Evolutionary conservation across 1,140 invertebrate species (phyloP).

Genomic region (Zaprionus gabonicus): DNA sequence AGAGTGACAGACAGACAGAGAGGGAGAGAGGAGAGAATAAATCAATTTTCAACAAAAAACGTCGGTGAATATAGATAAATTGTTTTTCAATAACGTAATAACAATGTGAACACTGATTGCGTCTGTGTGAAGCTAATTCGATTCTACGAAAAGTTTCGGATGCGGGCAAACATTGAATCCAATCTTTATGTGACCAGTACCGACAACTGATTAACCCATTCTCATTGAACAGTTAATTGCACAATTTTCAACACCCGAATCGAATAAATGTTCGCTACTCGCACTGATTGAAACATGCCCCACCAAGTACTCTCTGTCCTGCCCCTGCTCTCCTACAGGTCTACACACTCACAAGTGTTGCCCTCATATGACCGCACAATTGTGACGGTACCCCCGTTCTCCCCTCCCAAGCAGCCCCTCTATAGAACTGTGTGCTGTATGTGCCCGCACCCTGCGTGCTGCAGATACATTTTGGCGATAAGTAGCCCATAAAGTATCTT

Average conservation of each 20-base stretch:
- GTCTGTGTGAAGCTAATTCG: slow-evolving; percentile 62
- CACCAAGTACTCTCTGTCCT: neutral
- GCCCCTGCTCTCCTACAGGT: neutral
- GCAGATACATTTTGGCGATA: slow-evolving; percentile 71
- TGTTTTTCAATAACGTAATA: slow-evolving; percentile 57
- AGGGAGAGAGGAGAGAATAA: neutral
- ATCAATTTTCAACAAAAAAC: neutral
- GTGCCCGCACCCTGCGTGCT: slow-evolving; percentile 22
- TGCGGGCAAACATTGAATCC: slow-evolving; percentile 49
- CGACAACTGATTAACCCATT: slow-evolving; percentile 63
- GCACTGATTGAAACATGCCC: slow-evolving; percentile 52
- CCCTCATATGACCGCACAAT: slow-evolving; percentile 45
- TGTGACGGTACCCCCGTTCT: slow-evolving; percentile 4
- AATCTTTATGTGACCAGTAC: slow-evolving; percentile 21
- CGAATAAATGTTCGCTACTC: slow-evolving; percentile 25
- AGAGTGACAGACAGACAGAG: neutral
- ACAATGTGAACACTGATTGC: slow-evolving; percentile 74
- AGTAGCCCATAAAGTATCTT: slow-evolving; percentile 68
- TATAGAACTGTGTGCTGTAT: slow-evolving; percentile 19
- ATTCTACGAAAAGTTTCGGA: slow-evolving; percentile 47
- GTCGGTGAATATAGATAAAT: slow-evolving; percentile 67
- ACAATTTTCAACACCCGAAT: slow-evolving; percentile 39
- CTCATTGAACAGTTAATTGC: slow-evolving; percentile 48
- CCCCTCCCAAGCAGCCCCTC: neutral
- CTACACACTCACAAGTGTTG: slow-evolving; percentile 7